Evolutionary conservation across 2,113 vertebrate genomes (phyloP).

Genomic region (Nannobrachium achirus): DNA sequence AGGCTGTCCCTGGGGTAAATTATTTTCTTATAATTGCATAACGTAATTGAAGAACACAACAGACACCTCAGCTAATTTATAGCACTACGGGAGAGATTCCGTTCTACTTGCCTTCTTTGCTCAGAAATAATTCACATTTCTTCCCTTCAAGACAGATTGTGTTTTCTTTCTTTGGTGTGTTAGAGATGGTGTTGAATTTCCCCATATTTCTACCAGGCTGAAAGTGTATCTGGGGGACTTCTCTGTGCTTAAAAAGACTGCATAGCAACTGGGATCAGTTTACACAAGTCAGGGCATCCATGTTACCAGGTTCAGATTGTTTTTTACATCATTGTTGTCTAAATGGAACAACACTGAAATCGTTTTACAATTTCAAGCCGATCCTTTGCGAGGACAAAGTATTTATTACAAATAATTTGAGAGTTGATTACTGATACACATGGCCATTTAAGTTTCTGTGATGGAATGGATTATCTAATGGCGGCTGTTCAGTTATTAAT

Average conservation of each 20-base stretch:
- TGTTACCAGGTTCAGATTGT: too few relatives aligned
- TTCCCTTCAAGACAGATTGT: slow-evolving; percentile 35
- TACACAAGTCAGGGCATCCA: not conserved
- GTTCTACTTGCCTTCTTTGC: slow-evolving; percentile 31
- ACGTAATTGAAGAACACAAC: slow-evolving; percentile 39
- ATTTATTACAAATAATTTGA: too few relatives aligned
- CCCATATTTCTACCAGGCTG: not conserved
- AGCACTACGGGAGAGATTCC: slow-evolving; percentile 27
- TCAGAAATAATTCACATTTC: slow-evolving; percentile 30
- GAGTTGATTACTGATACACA: too few relatives aligned
- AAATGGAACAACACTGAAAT: too few relatives aligned
- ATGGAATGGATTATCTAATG: too few relatives aligned
- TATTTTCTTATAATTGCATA: slow-evolving; percentile 46
- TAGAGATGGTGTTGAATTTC: not conserved
- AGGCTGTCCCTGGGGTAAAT: slow-evolving; percentile 34
- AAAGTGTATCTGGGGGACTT: not conserved
- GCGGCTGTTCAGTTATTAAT: too few relatives aligned
- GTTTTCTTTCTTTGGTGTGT: slow-evolving; percentile 17
- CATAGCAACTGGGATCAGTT: not conserved
- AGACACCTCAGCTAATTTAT: slow-evolving; percentile 35
- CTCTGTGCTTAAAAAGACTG: not conserved
- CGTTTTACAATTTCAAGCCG: too few relatives aligned
- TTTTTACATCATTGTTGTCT: too few relatives aligned
- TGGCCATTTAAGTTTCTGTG: too few relatives aligned
- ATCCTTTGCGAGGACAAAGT: too few relatives aligned